Conservation (phyloP, 2,888 invertebrate species). For the Sympetrum striolatum region DNA sequence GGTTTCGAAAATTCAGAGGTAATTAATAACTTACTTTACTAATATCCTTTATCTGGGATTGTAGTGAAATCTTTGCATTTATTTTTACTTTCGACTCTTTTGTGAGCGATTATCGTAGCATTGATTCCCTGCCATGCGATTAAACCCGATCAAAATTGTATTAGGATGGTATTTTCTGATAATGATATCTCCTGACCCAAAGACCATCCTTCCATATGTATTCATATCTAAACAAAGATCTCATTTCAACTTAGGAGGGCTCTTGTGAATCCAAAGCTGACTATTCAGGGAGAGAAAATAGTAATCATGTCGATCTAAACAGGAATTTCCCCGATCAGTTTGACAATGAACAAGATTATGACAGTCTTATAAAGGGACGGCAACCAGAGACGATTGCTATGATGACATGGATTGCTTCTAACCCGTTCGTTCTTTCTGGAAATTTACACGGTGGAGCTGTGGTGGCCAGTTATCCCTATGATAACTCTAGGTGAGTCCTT, state of each 20-base stretch:
- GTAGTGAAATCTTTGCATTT: too few relatives aligned
- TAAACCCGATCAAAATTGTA: neutral
- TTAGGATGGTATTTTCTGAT: neutral
- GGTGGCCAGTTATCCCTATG: constrained; percentile 97
- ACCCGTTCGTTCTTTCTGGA: constrained; percentile 91
- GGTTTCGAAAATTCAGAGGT: constrained; percentile 88
- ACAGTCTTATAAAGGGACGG: constrained; percentile 61
- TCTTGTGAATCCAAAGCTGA: constrained; percentile 73
- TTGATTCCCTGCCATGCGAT: too few relatives aligned
- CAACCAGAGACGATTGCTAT: constrained; percentile 89
- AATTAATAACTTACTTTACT: constrained; percentile 51
- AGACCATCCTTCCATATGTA: neutral
- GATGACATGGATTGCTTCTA: constrained; percentile 85
- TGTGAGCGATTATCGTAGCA: too few relatives aligned
- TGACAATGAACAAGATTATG: constrained; percentile 59
- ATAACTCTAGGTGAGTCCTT: constrained; percentile 74
- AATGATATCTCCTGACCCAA: neutral
- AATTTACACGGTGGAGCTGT: constrained; percentile 97
- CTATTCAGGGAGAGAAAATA: constrained; percentile 81
- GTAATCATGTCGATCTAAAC: constrained; percentile 82
- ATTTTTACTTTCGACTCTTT: too few relatives aligned
- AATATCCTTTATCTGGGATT: too few relatives aligned
- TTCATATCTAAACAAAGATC: neutral
- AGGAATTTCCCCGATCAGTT: constrained; percentile 94
- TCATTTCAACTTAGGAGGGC: constrained; percentile 71